Conservation (phyloP, 2,797 vertebrate species). For the Microctenopoma steveboyesi region DNA sequence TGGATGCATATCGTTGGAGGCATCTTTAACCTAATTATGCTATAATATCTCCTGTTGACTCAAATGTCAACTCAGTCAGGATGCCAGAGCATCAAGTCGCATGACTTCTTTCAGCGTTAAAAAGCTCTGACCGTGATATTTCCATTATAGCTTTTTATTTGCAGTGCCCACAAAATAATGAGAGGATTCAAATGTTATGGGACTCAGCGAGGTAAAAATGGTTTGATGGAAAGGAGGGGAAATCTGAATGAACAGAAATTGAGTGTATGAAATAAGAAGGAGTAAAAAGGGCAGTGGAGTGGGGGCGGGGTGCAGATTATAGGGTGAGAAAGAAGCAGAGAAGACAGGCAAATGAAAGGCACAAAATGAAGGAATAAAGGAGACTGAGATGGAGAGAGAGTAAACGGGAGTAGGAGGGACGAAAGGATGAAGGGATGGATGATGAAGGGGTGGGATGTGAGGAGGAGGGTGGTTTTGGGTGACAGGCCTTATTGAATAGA, state of each 20-base stretch:
- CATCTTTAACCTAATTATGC: conserved; percentile 47
- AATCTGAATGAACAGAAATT: conserved; percentile 81
- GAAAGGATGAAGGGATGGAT: conserved; percentile 76
- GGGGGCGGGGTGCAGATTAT: conserved; percentile 55
- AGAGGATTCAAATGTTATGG: conserved; percentile 66
- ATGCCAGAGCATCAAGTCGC: conserved; percentile 60
- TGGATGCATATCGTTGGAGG: neutral
- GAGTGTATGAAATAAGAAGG: conserved; percentile 82
- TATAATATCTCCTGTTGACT: conserved; percentile 58
- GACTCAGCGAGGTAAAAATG: conserved; percentile 56
- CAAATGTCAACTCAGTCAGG: conserved; percentile 46
- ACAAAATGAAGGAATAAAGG: conserved; percentile 74
- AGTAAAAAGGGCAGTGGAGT: conserved; percentile 54
- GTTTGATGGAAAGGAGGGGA: conserved; percentile 80
- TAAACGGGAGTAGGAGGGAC: conserved; percentile 63
- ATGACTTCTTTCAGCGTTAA: conserved; percentile 56
- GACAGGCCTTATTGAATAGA: conserved; percentile 84
- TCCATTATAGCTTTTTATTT: conserved; percentile 55
- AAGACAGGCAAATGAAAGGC: conserved; percentile 61
- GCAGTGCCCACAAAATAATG: conserved; percentile 60
- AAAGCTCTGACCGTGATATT: conserved; percentile 57
- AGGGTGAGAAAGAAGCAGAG: conserved; percentile 61
- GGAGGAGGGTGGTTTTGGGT: conserved; percentile 78
- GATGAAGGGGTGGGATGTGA: conserved; percentile 76
- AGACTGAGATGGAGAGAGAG: conserved; percentile 59